Base-by-base conservation (phyloP, 37 sponge, comb jelly and placozoan species). In the Oopsacas minuta region DNA sequence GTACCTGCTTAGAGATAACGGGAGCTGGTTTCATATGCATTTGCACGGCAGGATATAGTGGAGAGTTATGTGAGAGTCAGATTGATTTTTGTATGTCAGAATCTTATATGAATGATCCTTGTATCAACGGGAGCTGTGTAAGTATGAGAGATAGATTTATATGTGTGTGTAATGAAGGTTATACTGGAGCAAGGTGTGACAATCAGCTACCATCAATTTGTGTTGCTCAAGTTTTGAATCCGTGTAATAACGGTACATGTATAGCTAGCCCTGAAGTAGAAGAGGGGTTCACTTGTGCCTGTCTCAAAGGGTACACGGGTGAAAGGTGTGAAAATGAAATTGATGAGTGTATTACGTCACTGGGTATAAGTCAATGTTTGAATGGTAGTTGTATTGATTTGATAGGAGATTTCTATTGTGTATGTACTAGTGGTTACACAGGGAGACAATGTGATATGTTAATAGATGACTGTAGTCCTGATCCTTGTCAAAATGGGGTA, bases 401-500 rank as follows among this genome's bases (percentile, higher is more conserved):
- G 39, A 1, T 85, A 39, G 85, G 51, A 35, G 81, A 81, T 51
- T 90, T 52, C 51, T 0, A 30, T 0, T 90, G 90, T 35, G 36
- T 22, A 0, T 85, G 85, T 37, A 39, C 30, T 0, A 52, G 83
- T 83, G 90, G 90, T 0, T 87, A 39, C 69, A 90, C 85, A 34
- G 87, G 85, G 7, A 52, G 36, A 0, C 36, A 82, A 52, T 90
- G 90, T 36, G 42, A 61, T 20, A 84, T 52, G 30, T 36, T 39
- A 36, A 90, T 90, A 36, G 53, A 90, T 52, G 87, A 81, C 36
- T 90, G 90, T 51, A 52, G 1, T 0, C 46, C 90, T 0, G 35
- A 87, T 12, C 90, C 90, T n/a, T 90, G 90, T 81, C 37, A 83
- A 37, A 90, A 90, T 87, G 89, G 89, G 35, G 86, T 61, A 3